Evolutionary conservation across 2,113 vertebrate species (phyloP).

Genomic region (Phodopus roborovskii): DNA sequence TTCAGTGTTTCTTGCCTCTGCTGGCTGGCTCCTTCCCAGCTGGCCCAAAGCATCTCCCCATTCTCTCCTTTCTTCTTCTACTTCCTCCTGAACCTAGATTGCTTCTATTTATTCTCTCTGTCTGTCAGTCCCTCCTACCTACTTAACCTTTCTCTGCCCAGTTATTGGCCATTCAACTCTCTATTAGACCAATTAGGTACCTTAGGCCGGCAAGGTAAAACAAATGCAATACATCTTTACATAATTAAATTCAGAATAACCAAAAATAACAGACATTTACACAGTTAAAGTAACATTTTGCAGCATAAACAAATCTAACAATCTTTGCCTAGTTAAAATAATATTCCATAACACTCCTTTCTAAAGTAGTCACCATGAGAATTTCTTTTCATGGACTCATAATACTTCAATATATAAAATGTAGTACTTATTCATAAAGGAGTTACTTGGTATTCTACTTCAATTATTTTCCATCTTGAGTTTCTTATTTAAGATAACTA

Average conservation of each 20-base stretch:
- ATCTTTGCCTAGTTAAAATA: no score
- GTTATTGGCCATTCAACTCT: no score
- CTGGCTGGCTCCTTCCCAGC: neutral
- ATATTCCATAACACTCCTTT: neutral
- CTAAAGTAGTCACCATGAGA: neutral
- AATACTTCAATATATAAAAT: neutral
- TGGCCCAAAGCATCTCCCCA: neutral
- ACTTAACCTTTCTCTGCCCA: no score
- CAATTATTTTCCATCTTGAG: neutral
- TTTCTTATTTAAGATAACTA: neutral
- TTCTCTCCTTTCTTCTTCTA: neutral
- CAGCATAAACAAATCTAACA: no score
- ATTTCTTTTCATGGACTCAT: neutral
- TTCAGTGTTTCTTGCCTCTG: neutral
- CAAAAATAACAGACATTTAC: no score
- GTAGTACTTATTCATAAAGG: neutral
- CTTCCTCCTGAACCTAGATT: neutral
- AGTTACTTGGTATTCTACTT: slow-evolving; percentile 5
- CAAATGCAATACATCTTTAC: no score
- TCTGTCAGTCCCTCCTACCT: no score
- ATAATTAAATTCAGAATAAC: no score
- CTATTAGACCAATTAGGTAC: no score
- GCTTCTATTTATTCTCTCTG: no score
- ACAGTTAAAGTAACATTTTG: no score
- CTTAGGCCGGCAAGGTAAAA: no score